Evolutionary conservation across 2,797 vertebrate species (phyloP).

Genomic region (Megaceryle alcyon): DNA sequence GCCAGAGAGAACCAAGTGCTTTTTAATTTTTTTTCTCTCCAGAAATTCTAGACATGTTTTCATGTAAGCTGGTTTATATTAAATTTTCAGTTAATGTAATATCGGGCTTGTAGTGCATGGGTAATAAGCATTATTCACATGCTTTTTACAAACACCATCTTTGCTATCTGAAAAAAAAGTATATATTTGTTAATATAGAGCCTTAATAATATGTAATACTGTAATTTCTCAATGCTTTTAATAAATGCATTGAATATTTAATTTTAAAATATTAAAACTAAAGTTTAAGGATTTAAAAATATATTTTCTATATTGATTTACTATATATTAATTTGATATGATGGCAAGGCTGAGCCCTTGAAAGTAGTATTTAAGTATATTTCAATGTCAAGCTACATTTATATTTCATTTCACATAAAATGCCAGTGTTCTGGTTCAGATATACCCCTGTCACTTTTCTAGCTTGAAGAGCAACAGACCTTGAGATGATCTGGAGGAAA

Average conservation of each 20-base stretch:
- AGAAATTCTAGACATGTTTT: neutral
- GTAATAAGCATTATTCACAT: neutral
- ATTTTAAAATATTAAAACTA: neutral
- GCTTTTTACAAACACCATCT: neutral
- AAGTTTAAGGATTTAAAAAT: too few relatives aligned
- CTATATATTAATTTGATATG: neutral
- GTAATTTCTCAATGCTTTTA: neutral
- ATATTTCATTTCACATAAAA: neutral
- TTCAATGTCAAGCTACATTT: neutral
- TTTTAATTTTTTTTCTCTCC: neutral
- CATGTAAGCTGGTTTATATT: conserved; percentile 35
- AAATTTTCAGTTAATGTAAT: conserved; percentile 22
- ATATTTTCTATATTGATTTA: too few relatives aligned
- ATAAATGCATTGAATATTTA: neutral
- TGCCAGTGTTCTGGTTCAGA: neutral
- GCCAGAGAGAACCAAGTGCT: neutral
- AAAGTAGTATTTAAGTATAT: neutral
- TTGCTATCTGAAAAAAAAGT: neutral
- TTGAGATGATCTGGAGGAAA: neutral
- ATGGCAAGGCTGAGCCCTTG: neutral
- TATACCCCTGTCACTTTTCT: neutral
- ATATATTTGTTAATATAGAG: neutral
- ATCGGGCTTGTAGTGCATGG: neutral
- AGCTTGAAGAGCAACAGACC: neutral
- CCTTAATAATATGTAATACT: neutral